Percentiles rank a stretch among this genome's conserved stretches.
Evolutionary conservation across 2,797 vertebrate genomes (phyloP).

Genomic region (Aquila chrysaetos): DNA sequence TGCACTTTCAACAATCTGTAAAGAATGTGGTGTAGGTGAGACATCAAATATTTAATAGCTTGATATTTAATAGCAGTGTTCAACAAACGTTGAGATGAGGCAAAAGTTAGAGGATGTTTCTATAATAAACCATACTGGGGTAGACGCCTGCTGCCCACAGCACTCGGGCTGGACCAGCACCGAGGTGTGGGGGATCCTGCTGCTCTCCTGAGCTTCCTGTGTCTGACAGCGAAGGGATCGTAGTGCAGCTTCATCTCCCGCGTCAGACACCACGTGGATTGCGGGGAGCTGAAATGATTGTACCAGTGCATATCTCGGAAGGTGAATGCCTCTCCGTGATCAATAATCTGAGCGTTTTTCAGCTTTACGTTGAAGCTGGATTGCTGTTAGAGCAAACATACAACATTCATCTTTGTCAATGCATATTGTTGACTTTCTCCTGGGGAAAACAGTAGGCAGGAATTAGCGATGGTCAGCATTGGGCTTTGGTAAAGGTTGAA

Average conservation of each 20-base stretch:
- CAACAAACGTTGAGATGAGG: neutral
- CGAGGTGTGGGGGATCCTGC: too few species aligned
- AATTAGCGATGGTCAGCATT: too few species aligned
- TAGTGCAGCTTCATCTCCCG: fast-evolving
- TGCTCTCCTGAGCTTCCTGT: neutral
- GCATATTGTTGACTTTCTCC: neutral
- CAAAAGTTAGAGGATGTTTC: neutral
- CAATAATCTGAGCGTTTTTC: neutral
- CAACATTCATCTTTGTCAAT: fast-evolving
- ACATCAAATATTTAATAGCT: neutral
- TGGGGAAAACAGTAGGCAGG: neutral
- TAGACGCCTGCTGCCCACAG: fast-evolving
- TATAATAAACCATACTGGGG: too few species aligned
- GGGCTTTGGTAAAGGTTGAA: neutral
- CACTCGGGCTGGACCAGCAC: fast-evolving
- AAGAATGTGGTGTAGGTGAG: neutral
- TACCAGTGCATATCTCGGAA: fast-evolving
- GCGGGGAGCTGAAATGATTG: neutral
- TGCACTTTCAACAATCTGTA: neutral
- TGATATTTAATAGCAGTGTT: neutral
- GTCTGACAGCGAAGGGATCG: fast-evolving
- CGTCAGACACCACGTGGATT: fast-evolving
- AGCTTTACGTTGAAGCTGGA: neutral
- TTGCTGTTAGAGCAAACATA: neutral
- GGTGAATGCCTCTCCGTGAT: neutral